phyloP scores from a whole-genome alignment of 2,113 vertebrate species.

The Barnardius zonarius region DNA sequence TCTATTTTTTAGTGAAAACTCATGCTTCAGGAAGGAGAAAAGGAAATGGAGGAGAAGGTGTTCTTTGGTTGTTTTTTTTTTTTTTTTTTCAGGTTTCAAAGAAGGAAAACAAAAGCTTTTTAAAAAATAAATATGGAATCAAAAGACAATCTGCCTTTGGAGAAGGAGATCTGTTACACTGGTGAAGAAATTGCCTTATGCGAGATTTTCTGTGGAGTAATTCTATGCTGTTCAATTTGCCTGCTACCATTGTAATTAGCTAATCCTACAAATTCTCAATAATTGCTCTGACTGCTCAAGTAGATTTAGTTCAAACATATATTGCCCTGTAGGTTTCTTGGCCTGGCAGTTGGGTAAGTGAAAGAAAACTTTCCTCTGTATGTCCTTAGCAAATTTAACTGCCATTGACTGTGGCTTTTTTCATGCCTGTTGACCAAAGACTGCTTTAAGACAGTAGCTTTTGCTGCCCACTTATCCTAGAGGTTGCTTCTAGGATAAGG shows the following conservation, averaged over 20 bases:
- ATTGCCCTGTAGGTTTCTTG: background rate
- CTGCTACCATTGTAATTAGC: background rate
- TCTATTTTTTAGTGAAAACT: background rate
- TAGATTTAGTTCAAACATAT: background rate
- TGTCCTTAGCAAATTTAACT: background rate
- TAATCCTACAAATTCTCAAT: background rate
- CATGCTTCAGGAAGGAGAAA: background rate
- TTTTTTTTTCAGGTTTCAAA: background rate
- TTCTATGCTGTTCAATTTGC: background rate
- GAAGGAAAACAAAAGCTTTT: background rate
- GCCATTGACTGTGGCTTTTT: background rate
- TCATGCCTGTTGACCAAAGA: background rate
- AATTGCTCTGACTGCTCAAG: background rate
- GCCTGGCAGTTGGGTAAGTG: background rate
- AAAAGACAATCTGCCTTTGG: background rate
- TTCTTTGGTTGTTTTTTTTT: background rate
- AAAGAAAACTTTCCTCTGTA: background rate
- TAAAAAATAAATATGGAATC: background rate
- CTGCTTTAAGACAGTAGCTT: background rate
- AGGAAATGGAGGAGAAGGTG: background rate
- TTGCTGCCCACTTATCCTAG: background rate
- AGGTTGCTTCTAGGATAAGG: background rate
- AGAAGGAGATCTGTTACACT: background rate
- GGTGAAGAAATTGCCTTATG: background rate
- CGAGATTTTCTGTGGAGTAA: background rate